Conservation (phyloP, 1,140 invertebrate species). For the Drosophila burlai region DNA sequence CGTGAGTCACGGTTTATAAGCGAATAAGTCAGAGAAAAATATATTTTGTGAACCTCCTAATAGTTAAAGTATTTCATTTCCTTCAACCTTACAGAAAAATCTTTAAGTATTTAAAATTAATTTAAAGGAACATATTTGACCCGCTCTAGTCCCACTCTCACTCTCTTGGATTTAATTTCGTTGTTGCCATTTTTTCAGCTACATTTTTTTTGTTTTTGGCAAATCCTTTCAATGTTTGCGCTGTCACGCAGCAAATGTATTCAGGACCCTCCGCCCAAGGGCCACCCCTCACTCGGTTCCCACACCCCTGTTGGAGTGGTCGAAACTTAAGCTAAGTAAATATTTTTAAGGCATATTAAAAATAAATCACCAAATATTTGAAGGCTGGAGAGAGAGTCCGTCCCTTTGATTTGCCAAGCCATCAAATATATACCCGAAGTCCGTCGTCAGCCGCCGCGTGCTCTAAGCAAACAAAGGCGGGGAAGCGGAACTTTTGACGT, state of each 20-base stretch:
- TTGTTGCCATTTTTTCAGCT: slow-evolving; percentile 41
- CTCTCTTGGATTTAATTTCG: slow-evolving; percentile 12
- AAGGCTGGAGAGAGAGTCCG: slow-evolving; percentile 32
- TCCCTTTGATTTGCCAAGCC: slow-evolving; percentile 48
- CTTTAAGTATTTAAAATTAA: background rate
- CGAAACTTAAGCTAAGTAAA: slow-evolving; percentile 70
- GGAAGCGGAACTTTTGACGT: slow-evolving; percentile 63
- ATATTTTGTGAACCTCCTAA: background rate
- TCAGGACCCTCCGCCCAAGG: slow-evolving; percentile 23
- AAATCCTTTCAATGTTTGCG: slow-evolving; percentile 82
- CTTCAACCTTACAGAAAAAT: background rate
- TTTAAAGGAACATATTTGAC: slow-evolving; percentile 1
- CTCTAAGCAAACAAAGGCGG: slow-evolving; percentile 56
- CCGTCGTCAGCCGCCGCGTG: slow-evolving; percentile 48
- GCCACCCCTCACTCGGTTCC: slow-evolving; percentile 1
- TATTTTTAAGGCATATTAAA: slow-evolving; percentile 82
- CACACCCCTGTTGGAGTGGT: slow-evolving; percentile 27
- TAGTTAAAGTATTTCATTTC: background rate
- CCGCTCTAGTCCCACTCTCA: slow-evolving; percentile 11
- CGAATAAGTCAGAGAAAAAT: too few species aligned
- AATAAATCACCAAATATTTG: slow-evolving; percentile 78
- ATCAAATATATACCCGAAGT: slow-evolving; percentile 41
- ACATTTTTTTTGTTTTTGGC: slow-evolving; percentile 62
- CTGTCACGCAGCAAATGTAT: slow-evolving; percentile 71
- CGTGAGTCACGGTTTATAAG: slow-evolving; percentile 3